Conservation (phyloP, 2,113 vertebrate species). For the Platanista minor region DNA sequence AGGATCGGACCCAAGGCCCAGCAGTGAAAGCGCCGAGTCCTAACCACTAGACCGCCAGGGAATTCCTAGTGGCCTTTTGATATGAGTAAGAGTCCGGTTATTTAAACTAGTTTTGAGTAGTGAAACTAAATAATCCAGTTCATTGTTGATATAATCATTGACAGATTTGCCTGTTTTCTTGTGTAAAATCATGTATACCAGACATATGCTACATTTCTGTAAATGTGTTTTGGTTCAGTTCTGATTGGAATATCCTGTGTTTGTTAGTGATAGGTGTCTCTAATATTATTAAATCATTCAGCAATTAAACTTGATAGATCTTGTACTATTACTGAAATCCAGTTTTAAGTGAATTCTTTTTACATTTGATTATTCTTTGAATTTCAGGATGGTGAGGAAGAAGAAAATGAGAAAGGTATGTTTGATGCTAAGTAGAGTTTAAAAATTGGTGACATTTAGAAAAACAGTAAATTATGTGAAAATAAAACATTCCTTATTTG, state of each 20-base stretch:
- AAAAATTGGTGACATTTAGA: conserved; percentile 58
- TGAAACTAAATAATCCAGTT: neutral
- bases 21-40: neutral
- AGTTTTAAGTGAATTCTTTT: conserved; percentile 61
- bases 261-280: neutral
- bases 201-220: neutral
- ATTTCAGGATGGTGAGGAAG: conserved; percentile 91
- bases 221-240: neutral
- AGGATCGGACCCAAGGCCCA: neutral
- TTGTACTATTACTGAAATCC: conserved; percentile 33
- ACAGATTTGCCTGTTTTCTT: neutral
- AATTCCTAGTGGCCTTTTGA: neutral
- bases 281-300: conserved; percentile 15
- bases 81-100: neutral
- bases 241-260: neutral
- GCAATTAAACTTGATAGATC: neutral
- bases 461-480: conserved; percentile 66
- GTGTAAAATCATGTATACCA: neutral
- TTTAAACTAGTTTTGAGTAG: conserved; percentile 9
- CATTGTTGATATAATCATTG: neutral
- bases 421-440: conserved; percentile 79
- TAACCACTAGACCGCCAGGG: neutral
- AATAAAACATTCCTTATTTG: conserved; percentile 66
- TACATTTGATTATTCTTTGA: conserved; percentile 80
- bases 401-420: conserved; percentile 97